Conservation (phyloP, 2,113 vertebrate genomes). For the Onychostruthus taczanowskii region DNA sequence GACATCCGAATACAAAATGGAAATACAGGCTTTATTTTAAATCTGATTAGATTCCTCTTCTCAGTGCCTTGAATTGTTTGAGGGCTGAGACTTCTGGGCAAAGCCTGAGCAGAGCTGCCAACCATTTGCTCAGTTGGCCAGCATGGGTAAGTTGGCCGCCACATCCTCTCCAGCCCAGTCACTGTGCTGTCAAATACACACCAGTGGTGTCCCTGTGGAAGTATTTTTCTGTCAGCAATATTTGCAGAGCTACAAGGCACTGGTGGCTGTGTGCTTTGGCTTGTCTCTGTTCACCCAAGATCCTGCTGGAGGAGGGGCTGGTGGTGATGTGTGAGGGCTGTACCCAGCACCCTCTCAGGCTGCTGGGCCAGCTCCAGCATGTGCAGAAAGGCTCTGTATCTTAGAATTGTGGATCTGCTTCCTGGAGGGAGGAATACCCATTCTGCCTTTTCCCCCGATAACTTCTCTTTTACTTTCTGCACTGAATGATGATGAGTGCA, state of each 20-base stretch:
- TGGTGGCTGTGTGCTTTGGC: neutral
- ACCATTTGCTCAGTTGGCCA: neutral
- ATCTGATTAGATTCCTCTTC: neutral
- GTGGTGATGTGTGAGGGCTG: neutral
- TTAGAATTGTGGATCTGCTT: neutral
- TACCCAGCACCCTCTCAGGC: fast-evolving
- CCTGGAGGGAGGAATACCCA: neutral
- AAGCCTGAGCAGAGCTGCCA: neutral
- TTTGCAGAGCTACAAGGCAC: neutral
- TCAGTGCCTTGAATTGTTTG: neutral
- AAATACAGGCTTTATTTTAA: neutral
- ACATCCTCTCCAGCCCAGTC: neutral
- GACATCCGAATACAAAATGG: neutral
- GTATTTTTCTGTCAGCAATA: neutral
- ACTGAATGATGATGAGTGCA: neutral
- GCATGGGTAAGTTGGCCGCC: neutral
- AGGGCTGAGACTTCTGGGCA: neutral
- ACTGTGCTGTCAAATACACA: neutral
- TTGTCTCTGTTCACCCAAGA: neutral
- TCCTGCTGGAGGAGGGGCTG: neutral
- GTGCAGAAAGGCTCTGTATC: neutral
- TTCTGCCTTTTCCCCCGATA: neutral
- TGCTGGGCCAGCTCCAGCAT: neutral
- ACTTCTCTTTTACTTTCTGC: neutral
- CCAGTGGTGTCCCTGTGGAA: neutral